Conservation (phyloP, 1,140 invertebrate genomes). For the Neomicropteryx cornuta region DNA sequence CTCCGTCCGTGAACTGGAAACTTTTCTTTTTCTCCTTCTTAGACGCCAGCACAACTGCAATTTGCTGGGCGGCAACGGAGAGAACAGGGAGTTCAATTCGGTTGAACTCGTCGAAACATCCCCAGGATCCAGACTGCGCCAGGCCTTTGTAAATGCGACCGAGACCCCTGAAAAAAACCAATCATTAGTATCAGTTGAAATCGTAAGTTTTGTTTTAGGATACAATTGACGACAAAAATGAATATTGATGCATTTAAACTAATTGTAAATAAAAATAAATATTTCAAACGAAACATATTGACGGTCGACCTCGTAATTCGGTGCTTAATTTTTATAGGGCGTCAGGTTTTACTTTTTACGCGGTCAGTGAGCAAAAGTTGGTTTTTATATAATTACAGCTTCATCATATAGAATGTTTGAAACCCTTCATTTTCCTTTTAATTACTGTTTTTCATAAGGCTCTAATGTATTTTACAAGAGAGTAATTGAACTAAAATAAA, state of each 20-base stretch:
- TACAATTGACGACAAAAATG: neutral
- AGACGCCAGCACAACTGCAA: conserved; percentile 83
- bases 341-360: no score
- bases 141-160: conserved; percentile 85
- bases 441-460: no score
- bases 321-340: no score
- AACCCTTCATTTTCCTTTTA: no score
- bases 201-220: neutral
- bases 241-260: neutral
- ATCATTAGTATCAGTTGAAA: conserved; percentile 1
- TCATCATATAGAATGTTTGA: no score
- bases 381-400: no score
- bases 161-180: conserved; percentile 54
- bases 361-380: no score
- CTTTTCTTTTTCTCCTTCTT: conserved; percentile 86
- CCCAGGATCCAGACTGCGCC: conserved; percentile 93
- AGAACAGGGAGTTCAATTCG: conserved; percentile 90
- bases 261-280: no score
- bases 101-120: conserved; percentile 96
- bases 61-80: conserved; percentile 94
- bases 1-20: conserved; percentile 92
- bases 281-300: no score
- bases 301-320: no score
- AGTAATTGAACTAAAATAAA: no score
- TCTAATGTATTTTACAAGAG: no score